Base-by-base conservation (phyloP, 1,140 invertebrate species). In the Nasonia giraulti region DNA sequence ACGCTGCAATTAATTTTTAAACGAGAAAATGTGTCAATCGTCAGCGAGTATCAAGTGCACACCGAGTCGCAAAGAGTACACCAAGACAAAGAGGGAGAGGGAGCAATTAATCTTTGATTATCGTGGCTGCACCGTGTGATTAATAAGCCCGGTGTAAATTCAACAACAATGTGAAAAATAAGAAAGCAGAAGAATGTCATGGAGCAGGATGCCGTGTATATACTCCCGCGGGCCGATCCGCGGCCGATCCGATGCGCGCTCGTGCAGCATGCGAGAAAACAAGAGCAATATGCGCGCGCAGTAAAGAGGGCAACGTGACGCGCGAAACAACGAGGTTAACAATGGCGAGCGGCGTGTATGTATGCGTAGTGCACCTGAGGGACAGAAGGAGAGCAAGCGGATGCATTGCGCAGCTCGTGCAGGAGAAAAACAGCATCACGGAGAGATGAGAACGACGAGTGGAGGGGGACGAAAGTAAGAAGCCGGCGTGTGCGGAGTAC, bases 281-380 rank as follows among this genome's bases (percentile, higher is more conserved):
- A 27, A 47, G 55, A 85, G 44, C 17, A 74, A 75, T 33, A 33
- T 33, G 33, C 40, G 80, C 14, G 33, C 40, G n/a, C 76, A 23
- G 89, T 90, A 91, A 90, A 90, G 89, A 90, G 88, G 88, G 86
- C 84, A 90, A 89, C 86, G 88, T 88, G 89, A 91, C 87, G 89
- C 88, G 89, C 88, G 87, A 2, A 31, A 50, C 88, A 89, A 90
- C 88, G 88, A 87, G 89, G 84, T 88, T 89, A 91, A 91, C 91
- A 92, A 91, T 92, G 91, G 90, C 12, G 47, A 14, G 47, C 47
- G 14, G 47, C 14, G 12, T 17, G 5, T 10, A 12, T 50, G 12
- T 50, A 50, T 50, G 40, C 40, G 10, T 1, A 87, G 89, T 88
- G 90, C 89, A 91, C 90, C 90, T 91, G 90, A 91, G 88, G 86